Evolutionary conservation across 2,888 invertebrate genomes (phyloP), one percentile per base, ranked within the genome.

Genomic region (Dolomedes plantarius): DNA sequence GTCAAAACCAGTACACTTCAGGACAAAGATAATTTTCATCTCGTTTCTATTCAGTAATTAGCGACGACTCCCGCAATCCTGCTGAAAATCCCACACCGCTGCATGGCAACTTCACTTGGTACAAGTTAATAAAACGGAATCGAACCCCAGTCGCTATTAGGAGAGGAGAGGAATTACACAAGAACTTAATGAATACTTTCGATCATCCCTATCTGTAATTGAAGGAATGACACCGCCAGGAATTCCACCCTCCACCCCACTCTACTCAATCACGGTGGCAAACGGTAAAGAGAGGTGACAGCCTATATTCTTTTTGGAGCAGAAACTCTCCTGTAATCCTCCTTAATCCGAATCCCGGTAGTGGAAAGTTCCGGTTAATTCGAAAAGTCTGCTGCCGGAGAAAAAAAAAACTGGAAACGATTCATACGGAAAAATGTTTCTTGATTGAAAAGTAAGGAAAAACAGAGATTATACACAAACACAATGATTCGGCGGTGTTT

Each of bases 131-230:
- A 56, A 56, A 19, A 56, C 16, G 16, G 23, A 6, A 23, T 23
- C 23, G 23, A 56, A 23, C 56, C 56, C 56, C 65, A 16, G 65
- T 65, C 65, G 31, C 29, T 31, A 65, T 16, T n/a, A 31, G 65
- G n/a, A 0, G 39, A 73, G 27, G 64, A 72, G 65, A 65, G 65
- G 76, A 78, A 80, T 80, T 72, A 67, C 73, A 23, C n/a, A 73
- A 41, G 74, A 56, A 36, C 67, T 50, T 74, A 81, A 81, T 81
- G 81, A 81, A 81, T 68, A 81, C 56, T 50, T 68, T 68, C 74
- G 28, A 81, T 74, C 68, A 50, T 32, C 46, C 41, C 36, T 50
- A 32, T 29, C 28, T 67, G 81, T 81, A 81, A 81, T 81, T 74
- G 81, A 81, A 39, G 2, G 81, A 19, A 50, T 74, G 81, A 74